A percentile compares a stretch with the other conserved stretches of the same genome.
Conservation (phyloP, 2,888 invertebrate genomes). For the Deilephila elpenor region DNA sequence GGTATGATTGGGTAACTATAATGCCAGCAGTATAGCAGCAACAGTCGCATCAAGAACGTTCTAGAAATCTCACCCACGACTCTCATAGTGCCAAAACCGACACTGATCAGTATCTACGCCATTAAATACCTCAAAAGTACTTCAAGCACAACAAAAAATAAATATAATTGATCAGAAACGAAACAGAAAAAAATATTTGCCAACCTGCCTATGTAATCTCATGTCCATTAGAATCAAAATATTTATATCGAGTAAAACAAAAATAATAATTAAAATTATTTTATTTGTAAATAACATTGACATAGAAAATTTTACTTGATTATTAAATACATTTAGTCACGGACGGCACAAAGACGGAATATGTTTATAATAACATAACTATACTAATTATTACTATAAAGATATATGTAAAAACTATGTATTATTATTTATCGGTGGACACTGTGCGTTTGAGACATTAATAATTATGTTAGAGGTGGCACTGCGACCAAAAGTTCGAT, state of each 20-base stretch:
- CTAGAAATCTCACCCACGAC: not conserved
- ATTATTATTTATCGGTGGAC: not conserved
- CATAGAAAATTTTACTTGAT: not conserved
- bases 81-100: no score
- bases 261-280: not conserved
- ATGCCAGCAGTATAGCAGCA: no score
- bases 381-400: not conserved
- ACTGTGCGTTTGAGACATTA: not conserved
- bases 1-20: no score
- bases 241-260: not conserved
- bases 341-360: conserved; percentile 24
- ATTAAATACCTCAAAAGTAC: no score
- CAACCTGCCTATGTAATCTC: no score
- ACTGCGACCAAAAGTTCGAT: no score
- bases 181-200: no score
- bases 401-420: not conserved
- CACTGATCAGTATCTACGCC: no score
- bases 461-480: no score
- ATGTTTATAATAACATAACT: not conserved
- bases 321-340: not conserved
- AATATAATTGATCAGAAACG: no score
- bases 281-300: not conserved
- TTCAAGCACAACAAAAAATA: no score
- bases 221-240: not conserved
- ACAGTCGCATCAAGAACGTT: not conserved